These are phyloP conservation scores for Calephelis perditalis DNA, from an alignment of 2,888 invertebrate species.

Conservation along the genomic window DNA sequence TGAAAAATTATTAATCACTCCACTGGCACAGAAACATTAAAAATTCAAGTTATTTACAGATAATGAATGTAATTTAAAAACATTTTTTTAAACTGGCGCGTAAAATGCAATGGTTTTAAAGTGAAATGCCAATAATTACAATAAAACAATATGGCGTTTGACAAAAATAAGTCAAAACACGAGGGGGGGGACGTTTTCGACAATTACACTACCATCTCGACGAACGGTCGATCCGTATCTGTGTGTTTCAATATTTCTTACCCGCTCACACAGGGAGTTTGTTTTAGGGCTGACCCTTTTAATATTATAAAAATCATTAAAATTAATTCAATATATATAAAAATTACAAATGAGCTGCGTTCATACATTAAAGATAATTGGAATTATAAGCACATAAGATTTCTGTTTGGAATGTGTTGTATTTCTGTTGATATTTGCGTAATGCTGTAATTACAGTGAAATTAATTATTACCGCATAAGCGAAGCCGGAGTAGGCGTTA, in stretches of 20 bases:
- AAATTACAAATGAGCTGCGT: neutral
- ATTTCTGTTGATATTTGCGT: too few relatives aligned
- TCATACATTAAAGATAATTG: too few relatives aligned
- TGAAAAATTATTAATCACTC: constrained; percentile 43
- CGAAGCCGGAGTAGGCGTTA: too few relatives aligned
- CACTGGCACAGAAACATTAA: constrained; percentile 4
- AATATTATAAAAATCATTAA: constrained; percentile 26
- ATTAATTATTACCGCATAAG: too few relatives aligned
- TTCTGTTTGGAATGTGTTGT: too few relatives aligned
- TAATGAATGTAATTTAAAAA: neutral
- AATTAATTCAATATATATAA: constrained; percentile 22
- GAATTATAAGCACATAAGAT: too few relatives aligned
- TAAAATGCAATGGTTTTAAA: constrained; percentile 14
- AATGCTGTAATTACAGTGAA: too few relatives aligned
- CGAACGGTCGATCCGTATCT: constrained; percentile 56
- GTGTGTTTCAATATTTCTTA: constrained; percentile 54
- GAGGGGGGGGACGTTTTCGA: constrained; percentile 44
- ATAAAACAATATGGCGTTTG: constrained; percentile 68
- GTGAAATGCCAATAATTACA: constrained; percentile 31
- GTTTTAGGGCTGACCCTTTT: constrained; percentile 48
- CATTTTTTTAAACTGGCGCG: constrained; percentile 9
- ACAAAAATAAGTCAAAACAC: constrained; percentile 62
- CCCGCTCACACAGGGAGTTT: constrained; percentile 58
- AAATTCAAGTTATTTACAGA: constrained; percentile 1
- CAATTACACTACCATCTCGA: constrained; percentile 52